phyloP scores from a whole-genome alignment of 2,113 vertebrate genomes.

The Gnathonemus echidnorhynchus region DNA sequence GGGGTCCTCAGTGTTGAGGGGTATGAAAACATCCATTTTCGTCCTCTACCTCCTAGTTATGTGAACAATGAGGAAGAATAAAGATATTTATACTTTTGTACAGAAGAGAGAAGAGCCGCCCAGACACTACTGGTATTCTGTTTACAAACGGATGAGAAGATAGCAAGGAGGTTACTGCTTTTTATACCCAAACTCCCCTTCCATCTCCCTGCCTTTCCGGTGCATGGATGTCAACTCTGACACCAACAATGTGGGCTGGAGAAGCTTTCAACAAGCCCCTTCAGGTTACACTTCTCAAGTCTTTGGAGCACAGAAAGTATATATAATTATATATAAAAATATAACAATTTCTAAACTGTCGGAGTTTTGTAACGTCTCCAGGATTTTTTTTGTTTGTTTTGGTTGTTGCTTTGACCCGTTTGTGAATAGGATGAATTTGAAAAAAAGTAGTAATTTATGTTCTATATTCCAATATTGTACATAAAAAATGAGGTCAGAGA shows the following conservation, averaged over 20 bases:
- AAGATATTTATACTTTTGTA: slow-evolving; percentile 95
- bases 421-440: slow-evolving; percentile 64
- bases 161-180: slow-evolving; percentile 49
- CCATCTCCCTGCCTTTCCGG: slow-evolving; percentile 26
- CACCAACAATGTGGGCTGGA: slow-evolving; percentile 21
- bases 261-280: slow-evolving; percentile 31
- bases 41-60: slow-evolving; percentile 62
- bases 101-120: slow-evolving; percentile 66
- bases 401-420: slow-evolving; percentile 46
- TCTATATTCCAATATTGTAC: slow-evolving; percentile 71
- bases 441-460: slow-evolving; percentile 73
- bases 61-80: slow-evolving; percentile 62
- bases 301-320: slow-evolving; percentile 57
- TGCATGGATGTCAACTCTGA: slow-evolving; percentile 23
- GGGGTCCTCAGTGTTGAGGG: slow-evolving; percentile 41
- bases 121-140: slow-evolving; percentile 85
- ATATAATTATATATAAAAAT: slow-evolving; percentile 43
- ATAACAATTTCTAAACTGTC: slow-evolving; percentile 40
- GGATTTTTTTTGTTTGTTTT: slow-evolving; percentile 38
- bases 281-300: slow-evolving; percentile 45
- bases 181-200: background rate
- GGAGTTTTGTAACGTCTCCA: slow-evolving; percentile 49
- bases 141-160: slow-evolving; percentile 69
- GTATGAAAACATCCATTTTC: slow-evolving; percentile 41
- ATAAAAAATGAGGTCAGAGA: slow-evolving; percentile 59